Base-by-base conservation (phyloP, 1,140 invertebrate genomes). In the Brachionus paranguensis region DNA sequence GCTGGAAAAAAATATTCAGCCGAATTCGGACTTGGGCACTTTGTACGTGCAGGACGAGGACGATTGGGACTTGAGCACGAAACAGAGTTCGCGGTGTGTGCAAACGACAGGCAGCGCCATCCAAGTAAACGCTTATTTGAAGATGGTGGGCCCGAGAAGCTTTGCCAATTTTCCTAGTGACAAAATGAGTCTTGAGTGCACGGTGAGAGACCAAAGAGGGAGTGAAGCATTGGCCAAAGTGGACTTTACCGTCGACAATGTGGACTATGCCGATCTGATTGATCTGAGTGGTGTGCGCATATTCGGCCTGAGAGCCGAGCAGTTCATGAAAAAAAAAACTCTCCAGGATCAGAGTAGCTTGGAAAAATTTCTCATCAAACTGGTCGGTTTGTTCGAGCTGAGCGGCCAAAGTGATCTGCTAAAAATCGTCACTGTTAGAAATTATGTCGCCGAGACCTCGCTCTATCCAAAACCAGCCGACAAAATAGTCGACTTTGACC, bases 361-460 rank as follows among this genome's bases (percentile, higher is more conserved):
- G 24, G 78, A 81, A 64, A 81, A 45, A 81, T 68, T 81, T 45
- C 20, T 81, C 29, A 43, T 81, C n/a, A 81, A 81, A 65, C 12
- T 81, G 27, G 64, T 81, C n/a, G 41, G 60, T 45, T 11, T 81
- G 33, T 68, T 81, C 11, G 37, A 43, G 8, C 37, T 81, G 20
- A 60, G 64, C 20, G 53, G 41, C 60, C 53, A 81, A 64, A 65
- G 20, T 6, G 78, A 81, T 37, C 1, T 81, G 6, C 33, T 81
- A 12, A 81, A 68, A 81, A 8, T 81, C 29, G 53, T 81, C 12
- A 81, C 78, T 45, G 14, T 81, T 43, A 43, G 29, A 81, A 68
- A 64, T 68, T 81, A 64, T 68, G 29, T 3, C 0, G 45, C 7
- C 20, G n/a, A 24, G 1, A 3, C 1, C 12, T 5, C 14, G 6